A percentile compares a stretch with the other conserved stretches of the same genome.
Evolutionary conservation across 2,113 vertebrate species (phyloP).

Genomic region (Isurus oxyrinchus): DNA sequence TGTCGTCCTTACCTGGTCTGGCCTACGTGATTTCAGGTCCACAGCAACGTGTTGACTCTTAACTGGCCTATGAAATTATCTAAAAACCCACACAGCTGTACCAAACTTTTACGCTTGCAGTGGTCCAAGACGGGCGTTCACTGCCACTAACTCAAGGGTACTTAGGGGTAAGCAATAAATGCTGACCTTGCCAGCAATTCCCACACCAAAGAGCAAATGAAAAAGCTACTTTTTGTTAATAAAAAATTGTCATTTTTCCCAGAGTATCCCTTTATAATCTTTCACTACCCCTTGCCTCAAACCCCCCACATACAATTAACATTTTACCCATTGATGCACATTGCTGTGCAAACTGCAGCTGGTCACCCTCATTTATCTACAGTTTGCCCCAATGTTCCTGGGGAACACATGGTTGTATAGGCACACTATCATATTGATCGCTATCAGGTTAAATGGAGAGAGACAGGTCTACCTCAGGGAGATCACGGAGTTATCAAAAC

Average conservation of each 20-base stretch:
- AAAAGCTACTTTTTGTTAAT: background rate
- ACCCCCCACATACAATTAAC: conserved; percentile 45
- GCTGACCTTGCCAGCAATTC: background rate
- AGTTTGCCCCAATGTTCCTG: background rate
- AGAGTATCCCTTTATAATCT: background rate
- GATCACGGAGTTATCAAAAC: background rate
- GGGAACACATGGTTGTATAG: background rate
- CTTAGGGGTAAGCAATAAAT: background rate
- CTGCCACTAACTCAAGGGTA: background rate
- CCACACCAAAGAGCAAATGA: background rate
- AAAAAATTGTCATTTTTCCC: background rate
- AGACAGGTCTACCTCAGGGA: background rate
- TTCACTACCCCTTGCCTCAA: conserved; percentile 41
- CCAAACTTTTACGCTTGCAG: background rate
- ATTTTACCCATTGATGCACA: background rate
- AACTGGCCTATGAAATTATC: background rate
- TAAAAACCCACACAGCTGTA: background rate
- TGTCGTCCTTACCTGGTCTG: background rate
- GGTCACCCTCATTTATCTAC: background rate
- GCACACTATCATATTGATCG: background rate
- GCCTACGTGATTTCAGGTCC: background rate
- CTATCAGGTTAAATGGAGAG: background rate
- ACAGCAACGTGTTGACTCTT: background rate
- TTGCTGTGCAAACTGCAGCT: background rate
- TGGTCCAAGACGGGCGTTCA: background rate